Base-by-base conservation (phyloP, 2,113 vertebrate genomes). In the Perca flavescens region DNA sequence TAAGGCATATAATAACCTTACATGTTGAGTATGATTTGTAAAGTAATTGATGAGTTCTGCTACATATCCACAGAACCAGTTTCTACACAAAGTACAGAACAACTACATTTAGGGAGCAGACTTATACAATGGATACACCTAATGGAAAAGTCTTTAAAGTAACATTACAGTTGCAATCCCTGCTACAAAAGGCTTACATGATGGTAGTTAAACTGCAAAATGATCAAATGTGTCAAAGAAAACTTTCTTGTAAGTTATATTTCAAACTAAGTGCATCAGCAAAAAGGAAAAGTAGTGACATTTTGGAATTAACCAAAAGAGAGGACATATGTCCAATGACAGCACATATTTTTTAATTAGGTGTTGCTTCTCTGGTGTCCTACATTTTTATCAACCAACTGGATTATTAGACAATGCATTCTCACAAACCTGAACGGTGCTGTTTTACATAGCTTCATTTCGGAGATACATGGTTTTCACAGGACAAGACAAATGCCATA, bases 1-100 rank as follows among this genome's bases (percentile, higher is more conserved):
- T 28, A 22, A n/a, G 2, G 15, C 6, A 74, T 80, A 78, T 46
- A 83, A 80, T 77, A 17, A 31, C 63, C 21, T 79, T 50, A 57
- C 58, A 75, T 64, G 16, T 10, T 8, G 6, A 57, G 7, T n/a
- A 36, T 16, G n/a, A 10, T 21, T 49, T 43, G 62, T 50, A 36
- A 54, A 28, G 74, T 46, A 58, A 62, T 34, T 31, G 16, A 77
- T 31, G 21, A 77, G 47, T 58, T 63, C 14, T 53, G 63, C 46
- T 28, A 56, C 56, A 47, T 2, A 53, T 13, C 36, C 47, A 47
- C 14, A 63, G 19, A 31, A 8, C 4, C 6, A 67, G 22, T 46
- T 40, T 66, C 28, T 53, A 19, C 22, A 67, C 21, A 21, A 49
- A 40, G 22, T 47, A 65, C 12, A 63, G 13, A 43, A 49, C 21